Evolutionary conservation across 2,888 invertebrate species (phyloP), one percentile per base, ranked within the genome.

Genomic region (Zaprionus lineosus): DNA sequence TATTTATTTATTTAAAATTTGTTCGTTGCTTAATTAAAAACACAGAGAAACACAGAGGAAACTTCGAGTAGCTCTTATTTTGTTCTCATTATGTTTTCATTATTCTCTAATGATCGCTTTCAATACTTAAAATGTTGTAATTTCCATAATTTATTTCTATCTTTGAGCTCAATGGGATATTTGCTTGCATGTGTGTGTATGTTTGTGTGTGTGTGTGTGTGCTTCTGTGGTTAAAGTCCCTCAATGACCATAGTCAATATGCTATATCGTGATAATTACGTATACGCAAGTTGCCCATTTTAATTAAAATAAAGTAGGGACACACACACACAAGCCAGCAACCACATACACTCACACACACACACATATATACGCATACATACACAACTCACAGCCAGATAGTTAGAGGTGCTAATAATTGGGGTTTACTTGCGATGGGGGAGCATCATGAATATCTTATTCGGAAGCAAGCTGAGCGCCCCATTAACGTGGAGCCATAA

Each of bases 401-500:
- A 43, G n/a, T 26, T 67, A 39, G 47, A 62, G 61, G 47, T 62
- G 69, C 71, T 71, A 61, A 74, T 79, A 82, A 84, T 78, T 82
- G 68, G 51, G 43, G 60, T 55, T 69, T 53, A 71, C 37, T 43
- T 56, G 46, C 40, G 29, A 14, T n/a, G n/a, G 18, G 19, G 43
- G 33, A 18, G 16, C 46, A 51, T 36, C 60, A 76, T 76, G 77
- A 69, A 77, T 74, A 69, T 69, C 58, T 69, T 77, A 73, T 65
- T 60, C 21, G n/a, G n/a, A n/a, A n/a, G n/a, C n/a, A n/a, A n/a
- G 29, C 21, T 59, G 43, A 11, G 48, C 56, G 71, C 28, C 41
- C 60, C 78, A 71, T 84, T 74, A 82, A 65, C 47, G 33, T 39
- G 24, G 19, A 9, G 43, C 55, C 62, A 75, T 81, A 62, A 81